A percentile compares a stretch with the other conserved stretches of the same genome.
Evolutionary conservation across 2,797 vertebrate species (phyloP).

Genomic region (Acanthiza pusilla): DNA sequence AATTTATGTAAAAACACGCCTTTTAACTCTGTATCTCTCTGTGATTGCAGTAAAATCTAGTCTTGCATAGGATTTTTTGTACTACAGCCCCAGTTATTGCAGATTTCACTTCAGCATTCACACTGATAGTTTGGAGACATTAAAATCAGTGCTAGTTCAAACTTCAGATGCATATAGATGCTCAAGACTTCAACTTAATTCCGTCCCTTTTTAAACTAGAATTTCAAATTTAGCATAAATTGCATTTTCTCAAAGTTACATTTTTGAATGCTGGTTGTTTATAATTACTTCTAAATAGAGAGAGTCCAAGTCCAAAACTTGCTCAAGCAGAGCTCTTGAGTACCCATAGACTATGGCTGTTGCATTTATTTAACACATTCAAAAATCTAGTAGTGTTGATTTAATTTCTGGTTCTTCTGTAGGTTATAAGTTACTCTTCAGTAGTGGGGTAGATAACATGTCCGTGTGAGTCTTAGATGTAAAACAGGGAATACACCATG

Average conservation of each 20-base stretch:
- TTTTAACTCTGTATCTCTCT: not conserved
- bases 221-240: not conserved
- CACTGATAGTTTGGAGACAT: not conserved
- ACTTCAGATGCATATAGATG: not conserved
- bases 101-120: not conserved
- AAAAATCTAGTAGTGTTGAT: not conserved
- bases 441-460: not conserved
- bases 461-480: not conserved
- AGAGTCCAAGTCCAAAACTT: not conserved
- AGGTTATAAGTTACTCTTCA: not conserved
- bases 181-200: not conserved
- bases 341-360: not conserved
- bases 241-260: not conserved
- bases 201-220: not conserved
- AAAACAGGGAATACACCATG: not conserved
- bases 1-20: not conserved
- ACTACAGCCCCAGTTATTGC: not conserved
- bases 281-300: constrained; percentile 3
- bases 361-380: not conserved
- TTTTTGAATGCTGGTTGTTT: constrained; percentile 18
- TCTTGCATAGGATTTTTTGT: not conserved
- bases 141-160: not conserved
- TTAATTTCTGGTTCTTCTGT: not conserved
- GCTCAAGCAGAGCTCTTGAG: not conserved
- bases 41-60: not conserved